These are phyloP conservation scores for Odontophorus gujanensis DNA, from an alignment of 2,113 vertebrate genomes.

Conservation along the genomic window DNA sequence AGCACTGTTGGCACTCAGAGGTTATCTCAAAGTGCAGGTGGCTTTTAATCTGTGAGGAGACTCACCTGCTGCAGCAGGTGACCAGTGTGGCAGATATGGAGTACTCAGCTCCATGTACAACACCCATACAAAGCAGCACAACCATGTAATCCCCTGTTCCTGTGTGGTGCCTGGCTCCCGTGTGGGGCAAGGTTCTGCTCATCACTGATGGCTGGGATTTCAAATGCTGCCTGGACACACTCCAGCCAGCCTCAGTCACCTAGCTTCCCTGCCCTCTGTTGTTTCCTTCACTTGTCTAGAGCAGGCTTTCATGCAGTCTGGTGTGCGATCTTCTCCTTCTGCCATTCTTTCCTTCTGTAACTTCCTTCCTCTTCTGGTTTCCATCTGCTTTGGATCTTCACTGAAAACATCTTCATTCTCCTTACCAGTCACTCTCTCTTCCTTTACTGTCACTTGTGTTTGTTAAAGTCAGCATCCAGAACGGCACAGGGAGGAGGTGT, in stretches of 20 bases:
- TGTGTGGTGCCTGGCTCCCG: not conserved
- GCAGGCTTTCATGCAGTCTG: constrained; percentile 25
- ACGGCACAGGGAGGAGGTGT: not conserved
- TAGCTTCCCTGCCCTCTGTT: not conserved
- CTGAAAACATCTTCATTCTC: constrained; percentile 33
- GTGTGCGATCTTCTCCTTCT: constrained; percentile 50
- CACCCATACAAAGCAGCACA: not conserved
- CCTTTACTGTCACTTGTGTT: not conserved
- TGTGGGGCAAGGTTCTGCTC: not conserved
- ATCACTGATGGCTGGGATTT: not conserved
- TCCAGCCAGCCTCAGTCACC: not conserved
- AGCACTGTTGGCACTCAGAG: not conserved
- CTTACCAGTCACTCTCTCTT: not conserved
- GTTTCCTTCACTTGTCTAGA: not conserved
- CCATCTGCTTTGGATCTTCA: constrained; percentile 53
- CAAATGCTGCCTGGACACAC: not conserved
- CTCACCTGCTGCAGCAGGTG: not conserved
- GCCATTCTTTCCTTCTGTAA: constrained; percentile 37
- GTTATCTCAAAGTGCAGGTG: not conserved
- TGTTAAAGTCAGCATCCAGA: not conserved
- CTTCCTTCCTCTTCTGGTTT: constrained; percentile 46
- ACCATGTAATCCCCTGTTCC: not conserved
- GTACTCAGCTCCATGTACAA: not conserved
- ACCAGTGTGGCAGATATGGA: not conserved
- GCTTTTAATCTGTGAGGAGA: not conserved